phyloP scores from a whole-genome alignment of 2,113 vertebrate genomes.

The Atlantisia rogersi region DNA sequence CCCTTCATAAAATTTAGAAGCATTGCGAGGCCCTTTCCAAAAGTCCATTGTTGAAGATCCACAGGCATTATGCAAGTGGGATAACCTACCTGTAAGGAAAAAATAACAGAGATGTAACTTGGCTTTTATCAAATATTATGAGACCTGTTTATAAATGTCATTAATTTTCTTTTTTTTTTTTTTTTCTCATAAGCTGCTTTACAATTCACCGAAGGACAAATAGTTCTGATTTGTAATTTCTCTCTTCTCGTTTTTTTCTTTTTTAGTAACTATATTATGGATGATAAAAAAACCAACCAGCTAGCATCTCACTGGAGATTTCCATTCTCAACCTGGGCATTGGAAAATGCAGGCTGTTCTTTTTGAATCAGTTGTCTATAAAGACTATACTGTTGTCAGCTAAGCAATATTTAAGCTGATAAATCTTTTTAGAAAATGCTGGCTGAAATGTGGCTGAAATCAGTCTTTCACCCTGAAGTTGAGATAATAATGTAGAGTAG shows the following conservation, averaged over 20 bases:
- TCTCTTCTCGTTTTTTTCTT: neutral
- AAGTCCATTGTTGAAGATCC: neutral
- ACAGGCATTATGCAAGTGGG: neutral
- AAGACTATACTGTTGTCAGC: neutral
- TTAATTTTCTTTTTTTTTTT: neutral
- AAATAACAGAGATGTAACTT: neutral
- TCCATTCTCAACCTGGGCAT: neutral
- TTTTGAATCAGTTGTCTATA: neutral
- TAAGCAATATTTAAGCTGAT: neutral
- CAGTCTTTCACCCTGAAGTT: neutral
- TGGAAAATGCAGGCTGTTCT: neutral
- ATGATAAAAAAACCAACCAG: neutral
- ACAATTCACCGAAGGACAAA: neutral
- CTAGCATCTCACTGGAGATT: neutral
- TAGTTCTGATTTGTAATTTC: neutral
- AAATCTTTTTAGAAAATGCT: neutral
- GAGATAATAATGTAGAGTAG: neutral
- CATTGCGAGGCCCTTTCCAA: neutral
- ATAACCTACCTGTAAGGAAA: neutral
- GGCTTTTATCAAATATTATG: neutral
- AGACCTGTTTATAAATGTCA: neutral
- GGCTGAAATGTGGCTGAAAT: neutral
- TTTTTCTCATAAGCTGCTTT: neutral
- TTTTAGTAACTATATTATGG: neutral
- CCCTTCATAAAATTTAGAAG: neutral